Base-by-base conservation (phyloP, 2,797 vertebrate species). In the Chaunax sp. region DNA sequence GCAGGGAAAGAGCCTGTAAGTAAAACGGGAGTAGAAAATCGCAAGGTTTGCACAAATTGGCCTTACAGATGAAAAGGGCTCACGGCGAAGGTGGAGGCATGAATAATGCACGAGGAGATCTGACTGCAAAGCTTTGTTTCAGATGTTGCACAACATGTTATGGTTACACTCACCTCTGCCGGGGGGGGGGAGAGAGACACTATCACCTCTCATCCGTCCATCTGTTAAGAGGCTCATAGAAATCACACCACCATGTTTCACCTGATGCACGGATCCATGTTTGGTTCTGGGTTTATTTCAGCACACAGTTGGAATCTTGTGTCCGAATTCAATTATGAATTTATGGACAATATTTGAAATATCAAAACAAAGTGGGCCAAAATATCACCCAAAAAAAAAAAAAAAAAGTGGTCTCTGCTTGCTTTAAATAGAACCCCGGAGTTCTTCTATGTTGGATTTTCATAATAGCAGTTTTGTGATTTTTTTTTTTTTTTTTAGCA, bases 91-190 rank as follows among this genome's bases (percentile, higher is more conserved):
- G 47, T 14, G 50, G 49, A 60, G 22, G 7, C 47, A 68, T 87
- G 79, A 86, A 89, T 89, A 78, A 90, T 84, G 64, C 62, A 82
- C 15, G 22, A 62, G 52, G 49, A 57, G 64, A 69, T 81, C 74
- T 68, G 45, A 28, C 46, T 52, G 64, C 26, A 43, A 62, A 57
- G 72, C 72, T 62, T 63, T 53, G 26, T 51, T 49, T 52, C 59
- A 18, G 0, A 25, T n/a, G 9, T 55, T 50, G n/a, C 61, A 28
- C 59, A 37, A 41, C 16, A 44, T 18, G 38, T 63, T 59, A 49
- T 71, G 52, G 59, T 69, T 63, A 50, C 47, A 57, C 22, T 62
- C 56, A 35, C 25, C 51, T 60, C 28, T 8, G 61, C 46, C 56
- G 26, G 23, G 30, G 6, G 6, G 16, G 3, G 22, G 19, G 20